phyloP scores from a whole-genome alignment of 2,888 invertebrate species.

The Anarsia innoxiella region DNA sequence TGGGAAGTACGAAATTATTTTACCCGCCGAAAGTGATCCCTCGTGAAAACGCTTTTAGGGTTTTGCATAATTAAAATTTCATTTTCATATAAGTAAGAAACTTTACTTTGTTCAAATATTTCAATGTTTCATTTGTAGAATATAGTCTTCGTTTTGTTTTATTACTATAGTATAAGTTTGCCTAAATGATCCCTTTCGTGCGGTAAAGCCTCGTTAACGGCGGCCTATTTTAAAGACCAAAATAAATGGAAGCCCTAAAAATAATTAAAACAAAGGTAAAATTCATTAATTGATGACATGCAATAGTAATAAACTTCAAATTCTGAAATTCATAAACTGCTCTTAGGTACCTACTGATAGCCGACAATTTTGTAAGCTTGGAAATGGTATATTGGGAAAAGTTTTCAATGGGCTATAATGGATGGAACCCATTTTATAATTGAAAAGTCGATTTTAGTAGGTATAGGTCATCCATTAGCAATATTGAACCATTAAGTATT shows the following conservation, averaged over 20 bases:
- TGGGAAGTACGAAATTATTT: neutral
- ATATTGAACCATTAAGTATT: too few relatives aligned
- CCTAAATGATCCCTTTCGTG: constrained; percentile 31
- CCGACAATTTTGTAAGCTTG: too few relatives aligned
- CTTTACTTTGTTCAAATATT: too few relatives aligned
- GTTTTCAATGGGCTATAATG: too few relatives aligned
- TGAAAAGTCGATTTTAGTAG: too few relatives aligned
- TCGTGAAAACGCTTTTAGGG: neutral
- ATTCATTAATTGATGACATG: constrained; percentile 20
- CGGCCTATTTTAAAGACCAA: constrained; percentile 34
- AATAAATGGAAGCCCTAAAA: constrained; percentile 44
- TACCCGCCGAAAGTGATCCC: neutral
- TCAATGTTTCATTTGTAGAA: too few relatives aligned
- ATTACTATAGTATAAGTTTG: neutral
- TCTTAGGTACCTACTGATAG: too few relatives aligned
- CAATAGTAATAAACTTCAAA: constrained; percentile 8
- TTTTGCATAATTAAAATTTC: constrained; percentile 1
- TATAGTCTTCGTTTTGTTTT: neutral
- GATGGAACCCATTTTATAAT: too few relatives aligned
- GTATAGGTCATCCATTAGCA: too few relatives aligned
- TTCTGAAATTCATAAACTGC: too few relatives aligned
- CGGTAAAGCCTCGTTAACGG: constrained; percentile 25
- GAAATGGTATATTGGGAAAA: too few relatives aligned
- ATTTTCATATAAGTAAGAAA: neutral
- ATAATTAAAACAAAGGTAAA: constrained; percentile 45